Evolutionary conservation across 2,113 vertebrate genomes (phyloP), one percentile per base, ranked within the genome.

Genomic region (Dinomys branickii): DNA sequence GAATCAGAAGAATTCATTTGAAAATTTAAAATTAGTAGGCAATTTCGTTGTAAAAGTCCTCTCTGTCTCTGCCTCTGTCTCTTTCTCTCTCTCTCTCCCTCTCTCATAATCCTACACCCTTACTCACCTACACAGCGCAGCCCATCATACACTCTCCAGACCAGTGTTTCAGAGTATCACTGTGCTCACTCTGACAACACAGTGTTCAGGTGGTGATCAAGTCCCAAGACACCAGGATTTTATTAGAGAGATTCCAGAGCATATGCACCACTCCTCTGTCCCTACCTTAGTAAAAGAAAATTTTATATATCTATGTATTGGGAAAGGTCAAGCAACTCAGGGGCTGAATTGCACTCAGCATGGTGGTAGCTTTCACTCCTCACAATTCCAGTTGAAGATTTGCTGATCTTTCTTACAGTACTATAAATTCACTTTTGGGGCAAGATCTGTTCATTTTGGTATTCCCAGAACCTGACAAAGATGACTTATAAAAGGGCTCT

Each of bases 321-420:
- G 26, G 69, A 9, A 33, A 73, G 24, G 11, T 56, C n/a, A 35
- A 61, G 26, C 14, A 58, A 59, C 54, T 58, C n/a, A 20, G 26
- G 0, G 0, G 30, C 26, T 33, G 5, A 67, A 11, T 13, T 2
- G 2, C 24, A 30, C 38, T 3, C 2, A 33, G 33, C 6, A 1
- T 17, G 6, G 33, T 0, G 9, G 38, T 2, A 24, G 33, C 11
- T 22, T 35, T 54, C 73, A 19, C 2, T 19, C 28, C 9, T 30
- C 8, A 30, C n/a, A 47, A 14, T 17, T 69, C n/a, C 19, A 58
- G 4, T 6, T 13, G 12, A 81, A 86, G 19, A 2, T 30, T 35
- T 71, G 4, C 44, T 71, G 26, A 16, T 3, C 16, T 19, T 59
- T 16, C 65, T 24, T 52, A 28, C 14, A 67, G 54, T 3, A 7